These are phyloP conservation scores for Drosophila mulleri DNA, from an alignment of 2,888 invertebrate genomes.

Conservation along the genomic window DNA sequence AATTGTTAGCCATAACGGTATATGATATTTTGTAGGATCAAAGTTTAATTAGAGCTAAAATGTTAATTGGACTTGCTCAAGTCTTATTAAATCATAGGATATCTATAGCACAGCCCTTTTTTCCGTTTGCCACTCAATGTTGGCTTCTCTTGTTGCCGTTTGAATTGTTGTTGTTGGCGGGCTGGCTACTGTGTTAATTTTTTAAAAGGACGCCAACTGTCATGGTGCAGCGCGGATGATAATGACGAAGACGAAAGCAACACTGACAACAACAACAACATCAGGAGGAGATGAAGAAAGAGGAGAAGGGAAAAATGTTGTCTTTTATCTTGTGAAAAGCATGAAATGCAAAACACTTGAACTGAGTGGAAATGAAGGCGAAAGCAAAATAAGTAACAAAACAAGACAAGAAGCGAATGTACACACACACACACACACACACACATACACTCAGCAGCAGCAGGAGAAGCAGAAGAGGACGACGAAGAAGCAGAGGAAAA, in stretches of 20 bases:
- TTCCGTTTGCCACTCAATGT: conserved; percentile 20
- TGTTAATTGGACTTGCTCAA: neutral
- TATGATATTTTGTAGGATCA: too few species aligned
- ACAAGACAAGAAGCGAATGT: conserved; percentile 41
- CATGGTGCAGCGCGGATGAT: conserved; percentile 63
- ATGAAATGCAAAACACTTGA: conserved; percentile 77
- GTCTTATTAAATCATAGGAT: neutral
- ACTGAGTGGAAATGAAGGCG: conserved; percentile 75
- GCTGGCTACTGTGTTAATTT: conserved; percentile 68
- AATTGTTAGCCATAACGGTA: neutral
- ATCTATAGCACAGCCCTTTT: neutral
- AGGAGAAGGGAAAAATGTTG: conserved; percentile 39
- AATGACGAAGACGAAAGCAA: conserved; percentile 67
- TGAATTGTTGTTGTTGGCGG: conserved; percentile 38
- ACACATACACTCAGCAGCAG: neutral
- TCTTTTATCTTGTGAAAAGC: conserved; percentile 60
- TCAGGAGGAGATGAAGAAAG: conserved; percentile 1
- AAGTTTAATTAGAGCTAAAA: neutral
- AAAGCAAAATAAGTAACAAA: conserved; percentile 65
- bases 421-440: conserved; percentile 14
- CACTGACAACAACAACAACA: conserved; percentile 24
- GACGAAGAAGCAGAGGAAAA: conserved; percentile 32
- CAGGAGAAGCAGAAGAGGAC: neutral
- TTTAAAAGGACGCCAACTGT: conserved; percentile 72
- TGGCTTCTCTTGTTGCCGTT: conserved; percentile 43